Conservation (phyloP, 2,888 invertebrate species). For the Ophraella communa region DNA sequence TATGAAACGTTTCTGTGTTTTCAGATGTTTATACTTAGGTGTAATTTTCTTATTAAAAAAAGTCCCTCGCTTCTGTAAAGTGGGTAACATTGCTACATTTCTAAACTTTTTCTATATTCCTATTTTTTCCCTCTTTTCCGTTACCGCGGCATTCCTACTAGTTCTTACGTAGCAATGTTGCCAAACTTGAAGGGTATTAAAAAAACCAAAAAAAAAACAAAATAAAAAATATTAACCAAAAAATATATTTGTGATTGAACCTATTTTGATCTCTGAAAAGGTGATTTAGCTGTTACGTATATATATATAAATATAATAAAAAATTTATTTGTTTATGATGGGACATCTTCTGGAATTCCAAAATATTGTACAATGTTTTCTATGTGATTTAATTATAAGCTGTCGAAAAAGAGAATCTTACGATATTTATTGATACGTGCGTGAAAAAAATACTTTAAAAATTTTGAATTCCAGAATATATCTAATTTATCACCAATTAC, state of each 20-base stretch:
- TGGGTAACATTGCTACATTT: neutral
- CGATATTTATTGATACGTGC: neutral
- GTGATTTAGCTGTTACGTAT: constrained; percentile 12
- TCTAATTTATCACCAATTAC: constrained; percentile 2
- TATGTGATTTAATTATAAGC: neutral
- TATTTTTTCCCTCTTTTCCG: neutral
- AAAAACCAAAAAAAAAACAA: constrained; percentile 2
- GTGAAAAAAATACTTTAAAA: neutral
- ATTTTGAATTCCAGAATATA: constrained; percentile 10
- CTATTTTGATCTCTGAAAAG: constrained; percentile 29
- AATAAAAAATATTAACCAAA: constrained; percentile 5
- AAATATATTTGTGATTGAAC: constrained; percentile 22
- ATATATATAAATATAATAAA: no score
- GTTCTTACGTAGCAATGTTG: neutral
- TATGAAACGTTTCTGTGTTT: constrained; percentile 28
- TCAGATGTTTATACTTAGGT: constrained; percentile 30
- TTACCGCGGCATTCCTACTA: no score
- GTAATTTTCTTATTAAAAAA: constrained; percentile 24
- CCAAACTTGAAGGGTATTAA: neutral
- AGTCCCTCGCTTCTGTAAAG: constrained; percentile 6
- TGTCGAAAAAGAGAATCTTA: neutral
- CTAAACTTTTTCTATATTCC: neutral
- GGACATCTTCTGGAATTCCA: constrained; percentile 4
- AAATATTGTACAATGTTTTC: neutral
- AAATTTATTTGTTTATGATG: neutral